These are phyloP conservation scores for Strix aluco DNA, from an alignment of 2,113 vertebrate genomes.

Conservation along the genomic window DNA sequence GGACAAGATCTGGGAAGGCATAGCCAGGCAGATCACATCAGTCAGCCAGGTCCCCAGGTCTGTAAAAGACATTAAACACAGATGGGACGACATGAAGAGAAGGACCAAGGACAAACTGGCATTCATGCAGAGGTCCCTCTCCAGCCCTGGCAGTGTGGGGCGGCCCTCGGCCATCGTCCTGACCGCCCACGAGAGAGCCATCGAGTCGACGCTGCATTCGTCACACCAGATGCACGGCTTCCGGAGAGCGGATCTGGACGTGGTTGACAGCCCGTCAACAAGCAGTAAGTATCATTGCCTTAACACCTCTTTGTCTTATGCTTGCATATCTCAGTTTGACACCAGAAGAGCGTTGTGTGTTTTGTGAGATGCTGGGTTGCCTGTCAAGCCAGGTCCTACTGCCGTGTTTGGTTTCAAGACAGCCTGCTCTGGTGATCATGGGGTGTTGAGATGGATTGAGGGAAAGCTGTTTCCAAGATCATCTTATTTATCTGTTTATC, in stretches of 20 bases:
- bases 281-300: slow-evolving; percentile 78
- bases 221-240: slow-evolving; percentile 52
- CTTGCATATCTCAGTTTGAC: slow-evolving; percentile 23
- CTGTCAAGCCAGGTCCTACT: neutral
- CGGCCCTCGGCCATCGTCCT: slow-evolving; percentile 68
- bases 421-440: neutral
- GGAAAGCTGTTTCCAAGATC: neutral
- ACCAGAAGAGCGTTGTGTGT: neutral
- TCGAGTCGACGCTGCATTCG: slow-evolving; percentile 67
- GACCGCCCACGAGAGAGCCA: slow-evolving; percentile 71
- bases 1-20: slow-evolving; percentile 83
- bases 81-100: slow-evolving; percentile 83
- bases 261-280: slow-evolving; percentile 66
- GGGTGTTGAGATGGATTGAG: neutral
- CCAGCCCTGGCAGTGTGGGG: slow-evolving; percentile 40
- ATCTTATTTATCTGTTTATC: neutral
- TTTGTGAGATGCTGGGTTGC: neutral
- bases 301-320: slow-evolving; percentile 31
- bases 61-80: slow-evolving; percentile 81
- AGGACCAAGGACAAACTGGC: slow-evolving; percentile 82
- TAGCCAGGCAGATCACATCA: slow-evolving; percentile 81
- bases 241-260: slow-evolving; percentile 52
- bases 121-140: slow-evolving; percentile 78
- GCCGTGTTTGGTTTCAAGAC: neutral
- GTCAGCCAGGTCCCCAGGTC: slow-evolving; percentile 80